phyloP scores from a whole-genome alignment of 1,140 invertebrate genomes.

The Marisa cornuarietis region DNA sequence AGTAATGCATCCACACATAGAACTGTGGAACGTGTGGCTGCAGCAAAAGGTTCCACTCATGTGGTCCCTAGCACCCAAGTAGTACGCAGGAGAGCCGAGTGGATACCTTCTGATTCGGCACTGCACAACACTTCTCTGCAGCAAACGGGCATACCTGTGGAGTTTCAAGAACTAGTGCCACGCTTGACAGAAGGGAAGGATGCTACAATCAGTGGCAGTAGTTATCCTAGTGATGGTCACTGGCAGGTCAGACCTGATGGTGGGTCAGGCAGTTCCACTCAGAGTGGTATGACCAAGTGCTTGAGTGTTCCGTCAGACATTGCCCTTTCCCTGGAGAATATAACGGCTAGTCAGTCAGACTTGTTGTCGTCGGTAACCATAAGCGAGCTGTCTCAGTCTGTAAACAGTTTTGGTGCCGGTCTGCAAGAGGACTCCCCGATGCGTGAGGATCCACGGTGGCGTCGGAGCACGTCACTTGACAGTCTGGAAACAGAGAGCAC shows the following conservation, averaged over 20 bases:
- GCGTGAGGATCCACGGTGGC: slow-evolving; percentile 27
- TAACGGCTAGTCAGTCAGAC: slow-evolving; percentile 52
- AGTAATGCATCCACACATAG: not conserved
- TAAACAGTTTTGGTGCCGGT: slow-evolving; percentile 46
- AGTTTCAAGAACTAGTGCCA: slow-evolving; percentile 5
- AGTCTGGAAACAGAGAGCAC: slow-evolving; percentile 44
- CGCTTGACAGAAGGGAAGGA: not conserved
- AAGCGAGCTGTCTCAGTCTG: slow-evolving; percentile 58
- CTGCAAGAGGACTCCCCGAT: slow-evolving; percentile 16
- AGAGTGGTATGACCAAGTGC: slow-evolving; percentile 54
- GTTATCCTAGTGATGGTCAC: no score
- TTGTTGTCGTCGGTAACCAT: slow-evolving; percentile 57
- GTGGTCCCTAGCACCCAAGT: slow-evolving; percentile 17
- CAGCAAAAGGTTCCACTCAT: not conserved
- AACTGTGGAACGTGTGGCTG: not conserved
- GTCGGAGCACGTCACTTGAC: slow-evolving; percentile 55
- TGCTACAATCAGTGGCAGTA: not conserved
- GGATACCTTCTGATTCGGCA: slow-evolving; percentile 21
- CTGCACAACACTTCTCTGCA: not conserved
- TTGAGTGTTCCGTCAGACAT: slow-evolving; percentile 61
- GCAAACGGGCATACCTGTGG: not conserved
- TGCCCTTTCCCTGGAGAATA: slow-evolving; percentile 57
- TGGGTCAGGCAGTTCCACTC: not conserved
- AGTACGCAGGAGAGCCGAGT: slow-evolving; percentile 22
- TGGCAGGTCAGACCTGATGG: not conserved